phyloP scores from a whole-genome alignment of 2,797 vertebrate species.

The Karalla daura region DNA sequence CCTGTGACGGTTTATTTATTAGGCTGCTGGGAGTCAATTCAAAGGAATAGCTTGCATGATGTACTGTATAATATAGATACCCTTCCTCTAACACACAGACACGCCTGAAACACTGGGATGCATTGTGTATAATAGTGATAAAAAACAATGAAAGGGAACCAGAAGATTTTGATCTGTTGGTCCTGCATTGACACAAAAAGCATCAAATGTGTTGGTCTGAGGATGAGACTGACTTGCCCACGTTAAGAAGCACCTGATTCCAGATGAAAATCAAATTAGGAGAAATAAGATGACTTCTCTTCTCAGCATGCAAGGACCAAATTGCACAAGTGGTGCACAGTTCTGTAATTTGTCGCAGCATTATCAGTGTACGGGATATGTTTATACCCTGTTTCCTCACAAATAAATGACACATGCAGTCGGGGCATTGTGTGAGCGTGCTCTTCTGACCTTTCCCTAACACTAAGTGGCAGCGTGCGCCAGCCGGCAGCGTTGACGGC shows the following conservation, averaged over 20 bases:
- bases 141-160: not conserved
- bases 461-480: not conserved
- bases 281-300: not conserved
- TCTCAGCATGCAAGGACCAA: not conserved
- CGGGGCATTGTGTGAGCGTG: constrained; percentile 1
- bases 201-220: not conserved
- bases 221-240: not conserved
- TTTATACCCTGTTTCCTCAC: not conserved
- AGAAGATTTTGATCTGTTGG: not conserved
- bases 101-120: not conserved
- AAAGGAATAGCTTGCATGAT: constrained; percentile 14
- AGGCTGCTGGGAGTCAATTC: not conserved
- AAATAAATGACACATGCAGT: constrained; percentile 6
- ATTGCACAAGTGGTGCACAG: not conserved
- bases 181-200: not conserved
- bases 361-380: not conserved
- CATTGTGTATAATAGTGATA: not conserved
- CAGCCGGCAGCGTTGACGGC: constrained; percentile 21
- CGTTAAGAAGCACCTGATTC: not conserved
- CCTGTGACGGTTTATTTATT: constrained; percentile 4
- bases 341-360: not conserved
- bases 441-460: constrained; percentile 2
- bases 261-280: not conserved
- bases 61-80: too few relatives aligned
- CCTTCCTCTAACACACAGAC: too few relatives aligned